Conservation (phyloP, 2,113 vertebrate genomes). For the Sialia sialis region DNA sequence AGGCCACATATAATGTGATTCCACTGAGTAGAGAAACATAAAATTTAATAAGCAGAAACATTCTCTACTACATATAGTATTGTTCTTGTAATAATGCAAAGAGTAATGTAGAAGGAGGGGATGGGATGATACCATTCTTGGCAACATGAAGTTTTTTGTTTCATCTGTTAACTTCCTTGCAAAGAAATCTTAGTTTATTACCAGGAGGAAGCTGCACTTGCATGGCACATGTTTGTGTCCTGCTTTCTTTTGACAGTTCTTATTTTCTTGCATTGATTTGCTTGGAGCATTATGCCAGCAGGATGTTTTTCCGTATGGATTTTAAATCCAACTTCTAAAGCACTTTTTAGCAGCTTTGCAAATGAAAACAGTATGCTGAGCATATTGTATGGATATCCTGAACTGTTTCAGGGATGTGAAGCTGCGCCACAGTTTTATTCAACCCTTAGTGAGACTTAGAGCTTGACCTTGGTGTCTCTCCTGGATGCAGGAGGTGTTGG, state of each 20-base stretch:
- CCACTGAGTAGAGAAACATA: constrained; percentile 33
- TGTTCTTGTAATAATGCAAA: neutral
- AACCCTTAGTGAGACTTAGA: neutral
- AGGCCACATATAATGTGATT: constrained; percentile 31
- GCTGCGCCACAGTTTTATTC: neutral
- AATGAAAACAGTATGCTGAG: neutral
- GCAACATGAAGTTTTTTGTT: neutral
- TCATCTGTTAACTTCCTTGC: neutral
- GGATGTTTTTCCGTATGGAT: neutral
- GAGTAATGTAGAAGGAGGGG: neutral
- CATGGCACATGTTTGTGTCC: neutral
- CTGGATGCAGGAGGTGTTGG: rapidly evolving
- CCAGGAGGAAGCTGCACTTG: neutral
- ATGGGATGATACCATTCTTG: neutral
- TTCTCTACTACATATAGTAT: neutral
- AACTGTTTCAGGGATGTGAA: neutral
- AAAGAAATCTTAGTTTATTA: neutral
- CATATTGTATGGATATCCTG: neutral
- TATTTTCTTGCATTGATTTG: neutral
- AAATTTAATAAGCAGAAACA: constrained; percentile 38
- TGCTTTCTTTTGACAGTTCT: neutral
- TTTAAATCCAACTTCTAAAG: neutral
- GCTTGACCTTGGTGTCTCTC: neutral
- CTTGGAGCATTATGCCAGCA: neutral
- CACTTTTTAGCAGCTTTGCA: neutral